Conservation (phyloP, 1,140 invertebrate genomes). For the Listronotus bonariensis region DNA sequence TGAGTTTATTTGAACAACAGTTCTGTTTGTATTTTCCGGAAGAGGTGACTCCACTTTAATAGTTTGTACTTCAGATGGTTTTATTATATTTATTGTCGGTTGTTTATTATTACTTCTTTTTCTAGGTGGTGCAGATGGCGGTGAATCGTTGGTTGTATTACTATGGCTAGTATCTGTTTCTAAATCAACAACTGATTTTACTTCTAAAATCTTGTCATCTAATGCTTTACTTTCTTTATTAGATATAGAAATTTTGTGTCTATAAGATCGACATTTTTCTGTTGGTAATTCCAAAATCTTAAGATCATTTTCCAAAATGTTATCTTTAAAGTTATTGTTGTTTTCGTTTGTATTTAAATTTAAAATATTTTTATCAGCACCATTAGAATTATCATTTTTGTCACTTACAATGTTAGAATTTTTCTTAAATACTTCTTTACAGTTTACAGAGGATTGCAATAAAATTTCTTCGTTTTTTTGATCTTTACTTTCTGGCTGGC, state of each 20-base stretch:
- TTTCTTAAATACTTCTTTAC: no score
- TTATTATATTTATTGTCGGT: slow-evolving; percentile 36
- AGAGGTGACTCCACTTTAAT: slow-evolving; percentile 33
- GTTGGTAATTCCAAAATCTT: neutral
- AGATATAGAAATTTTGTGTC: slow-evolving; percentile 6
- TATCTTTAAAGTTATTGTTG: no score
- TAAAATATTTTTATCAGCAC: no score
- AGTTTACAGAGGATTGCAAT: no score
- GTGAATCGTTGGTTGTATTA: slow-evolving; percentile 6
- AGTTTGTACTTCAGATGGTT: slow-evolving; percentile 15
- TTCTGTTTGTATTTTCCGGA: slow-evolving; percentile 45
- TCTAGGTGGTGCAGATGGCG: slow-evolving; percentile 49
- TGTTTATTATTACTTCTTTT: slow-evolving; percentile 50
- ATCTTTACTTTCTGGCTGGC: neutral
- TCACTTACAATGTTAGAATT: no score
- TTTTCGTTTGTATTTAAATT: no score
- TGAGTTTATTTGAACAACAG: slow-evolving; percentile 52
- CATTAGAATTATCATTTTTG: no score
- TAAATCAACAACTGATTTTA: slow-evolving; percentile 7
- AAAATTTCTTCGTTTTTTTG: no score
- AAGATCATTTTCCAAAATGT: no score
- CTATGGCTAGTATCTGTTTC: neutral
- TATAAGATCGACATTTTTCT: neutral
- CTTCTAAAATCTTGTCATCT: neutral
- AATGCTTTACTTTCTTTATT: slow-evolving; percentile 2